Evolutionary conservation across 1,140 invertebrate species (phyloP), one percentile per base, ranked within the genome.

Genomic region (Leptinotarsa defecta): DNA sequence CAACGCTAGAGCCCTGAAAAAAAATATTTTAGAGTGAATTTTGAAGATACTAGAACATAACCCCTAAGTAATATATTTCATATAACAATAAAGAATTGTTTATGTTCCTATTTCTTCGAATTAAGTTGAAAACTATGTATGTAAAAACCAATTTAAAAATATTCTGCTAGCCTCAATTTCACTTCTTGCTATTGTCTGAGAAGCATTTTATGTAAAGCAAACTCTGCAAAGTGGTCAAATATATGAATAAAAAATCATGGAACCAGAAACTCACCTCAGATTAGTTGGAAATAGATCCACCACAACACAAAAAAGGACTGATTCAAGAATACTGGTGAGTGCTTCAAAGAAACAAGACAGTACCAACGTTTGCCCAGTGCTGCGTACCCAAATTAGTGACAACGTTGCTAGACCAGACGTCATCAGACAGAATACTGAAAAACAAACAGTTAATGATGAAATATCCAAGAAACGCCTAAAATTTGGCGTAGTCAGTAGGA

Each of bases 281-380:
- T 84, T 81, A 13, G 84, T 85, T 13, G 85, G 88, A 80, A 90
- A 89, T 77, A 90, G 86, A 78, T 90, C 88, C 62, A 88, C 88
- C 34, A 90, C 88, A 69, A 89, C 86, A 75, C 89, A 90, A 81
- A 89, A 89, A 11, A 90, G 83, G n/a, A 89, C 87, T 3, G 88
- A 87, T 79, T 89, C 88, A 0, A 88, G 87, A 81, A 88, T 88
- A 80, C 88, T 89, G 76, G 89, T 88, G 74, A 89, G 86, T 24
- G 88, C 87, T 81, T 90, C 88, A 76, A 90, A 89, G 20, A 89
- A 85, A 76, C 88, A 89, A 4, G 88, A 88, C 49, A 90, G 80
- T 27, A 88, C 80, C 49, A 90, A 81, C 81, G 89, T 90, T 81
- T 88, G 84, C 15, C 86, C 82, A 20, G 86, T 84, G 62, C 85